Conservation (phyloP, 2,888 invertebrate genomes). For the Sarcophaga variegata region DNA sequence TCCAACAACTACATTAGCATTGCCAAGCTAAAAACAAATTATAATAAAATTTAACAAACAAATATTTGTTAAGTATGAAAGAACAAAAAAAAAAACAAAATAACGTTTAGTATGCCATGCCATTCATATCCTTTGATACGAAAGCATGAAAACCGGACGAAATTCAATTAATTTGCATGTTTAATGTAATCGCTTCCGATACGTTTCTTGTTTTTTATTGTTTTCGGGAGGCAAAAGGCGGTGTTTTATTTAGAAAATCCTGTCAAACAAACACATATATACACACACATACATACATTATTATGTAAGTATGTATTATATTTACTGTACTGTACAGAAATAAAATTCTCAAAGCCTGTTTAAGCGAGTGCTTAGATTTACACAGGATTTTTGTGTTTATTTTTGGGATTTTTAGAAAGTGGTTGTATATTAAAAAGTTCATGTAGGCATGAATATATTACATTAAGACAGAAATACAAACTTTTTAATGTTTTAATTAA, state of each 20-base stretch:
- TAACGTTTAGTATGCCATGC: not conserved
- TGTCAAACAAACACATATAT: not conserved
- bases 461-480: no score
- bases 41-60: constrained; percentile 46
- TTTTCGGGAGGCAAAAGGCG: not conserved
- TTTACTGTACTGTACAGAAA: no score
- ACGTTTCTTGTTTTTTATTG: not conserved
- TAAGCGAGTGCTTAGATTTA: no score
- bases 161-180: constrained; percentile 71
- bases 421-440: no score
- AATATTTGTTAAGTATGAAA: constrained; percentile 36
- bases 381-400: no score
- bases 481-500: no score
- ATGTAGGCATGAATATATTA: no score
- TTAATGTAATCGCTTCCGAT: constrained; percentile 63
- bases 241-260: constrained; percentile 2
- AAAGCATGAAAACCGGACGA: constrained; percentile 59
- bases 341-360: no score
- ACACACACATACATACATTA: not conserved
- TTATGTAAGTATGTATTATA: not conserved
- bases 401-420: no score
- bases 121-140: constrained; percentile 33
- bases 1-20: not conserved
- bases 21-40: constrained; percentile 16
- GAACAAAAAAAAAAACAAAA: not conserved